Conservation (phyloP, 1,140 invertebrate species). For the Oscheius sp. region DNA sequence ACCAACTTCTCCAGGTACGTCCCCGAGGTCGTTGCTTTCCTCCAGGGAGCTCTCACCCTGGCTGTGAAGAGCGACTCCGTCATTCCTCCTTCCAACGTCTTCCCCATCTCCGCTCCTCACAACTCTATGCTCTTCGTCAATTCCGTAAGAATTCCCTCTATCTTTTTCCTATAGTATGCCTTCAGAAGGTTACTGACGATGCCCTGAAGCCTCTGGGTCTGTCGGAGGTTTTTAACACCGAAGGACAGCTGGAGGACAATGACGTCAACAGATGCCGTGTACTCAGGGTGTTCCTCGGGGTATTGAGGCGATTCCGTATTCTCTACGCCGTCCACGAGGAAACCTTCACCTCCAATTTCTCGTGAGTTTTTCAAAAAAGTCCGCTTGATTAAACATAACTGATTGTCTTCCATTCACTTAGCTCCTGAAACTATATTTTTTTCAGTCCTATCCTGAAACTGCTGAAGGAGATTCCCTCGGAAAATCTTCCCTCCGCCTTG, state of each 20-base stretch:
- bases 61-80: conserved; percentile 16
- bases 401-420: too few relatives aligned
- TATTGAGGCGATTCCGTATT: neutral
- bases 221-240: conserved; percentile 10
- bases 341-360: neutral
- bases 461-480: neutral
- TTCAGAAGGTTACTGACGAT: too few relatives aligned
- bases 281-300: neutral
- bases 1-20: conserved; percentile 30
- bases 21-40: conserved; percentile 34
- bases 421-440: neutral
- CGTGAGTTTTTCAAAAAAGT: neutral
- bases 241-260: conserved; percentile 2
- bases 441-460: conserved; percentile 2
- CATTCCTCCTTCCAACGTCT: conserved; percentile 25
- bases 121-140: conserved; percentile 30
- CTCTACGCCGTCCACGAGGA: conserved; percentile 19
- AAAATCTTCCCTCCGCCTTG: neutral
- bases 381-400: too few relatives aligned
- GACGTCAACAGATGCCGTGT: neutral
- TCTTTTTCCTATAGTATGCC: too few relatives aligned
- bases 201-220: neutral
- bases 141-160: neutral
- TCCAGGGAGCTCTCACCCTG: conserved; percentile 18
- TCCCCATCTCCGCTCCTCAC: conserved; percentile 37